These are phyloP conservation scores for Allolobophora icterica DNA, from an alignment of 2,888 invertebrate genomes.

Conservation along the genomic window DNA sequence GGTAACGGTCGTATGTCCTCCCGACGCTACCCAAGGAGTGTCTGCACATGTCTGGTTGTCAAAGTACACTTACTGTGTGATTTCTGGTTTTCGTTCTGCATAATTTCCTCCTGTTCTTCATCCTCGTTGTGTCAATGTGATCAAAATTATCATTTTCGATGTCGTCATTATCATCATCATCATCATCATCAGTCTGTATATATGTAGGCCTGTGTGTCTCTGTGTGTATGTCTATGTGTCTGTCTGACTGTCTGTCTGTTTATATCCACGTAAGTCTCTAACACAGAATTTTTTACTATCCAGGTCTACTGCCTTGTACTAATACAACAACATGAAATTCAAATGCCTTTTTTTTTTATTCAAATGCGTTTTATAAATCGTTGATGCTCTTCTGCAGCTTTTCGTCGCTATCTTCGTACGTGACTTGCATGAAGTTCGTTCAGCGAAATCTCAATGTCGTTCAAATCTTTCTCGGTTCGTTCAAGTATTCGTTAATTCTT, in stretches of 20 bases:
- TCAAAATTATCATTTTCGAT: not conserved
- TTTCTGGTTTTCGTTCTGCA: too few species aligned
- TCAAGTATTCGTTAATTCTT: not conserved
- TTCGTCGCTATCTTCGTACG: not conserved
- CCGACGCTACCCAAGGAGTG: too few species aligned
- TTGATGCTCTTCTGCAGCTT: not conserved
- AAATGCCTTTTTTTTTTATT: not conserved
- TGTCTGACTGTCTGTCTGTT: not conserved
- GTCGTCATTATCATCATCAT: not conserved
- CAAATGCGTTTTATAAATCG: not conserved
- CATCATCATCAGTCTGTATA: too few species aligned
- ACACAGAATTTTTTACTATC: not conserved
- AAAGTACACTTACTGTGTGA: too few species aligned
- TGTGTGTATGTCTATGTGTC: too few species aligned
- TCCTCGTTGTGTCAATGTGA: not conserved
- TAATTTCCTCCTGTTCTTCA: too few species aligned
- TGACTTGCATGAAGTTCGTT: constrained; percentile 12
- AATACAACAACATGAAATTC: not conserved
- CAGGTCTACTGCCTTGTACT: not conserved
- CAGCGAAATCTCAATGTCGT: constrained; percentile 22
- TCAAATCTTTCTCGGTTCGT: not conserved
- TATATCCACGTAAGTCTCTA: not conserved
- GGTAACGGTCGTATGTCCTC: too few species aligned
- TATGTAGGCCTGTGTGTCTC: too few species aligned
- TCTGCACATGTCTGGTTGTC: too few species aligned